These are phyloP conservation scores for Ectobius pallidus DNA, from an alignment of 2,888 invertebrate species.

Conservation along the genomic window DNA sequence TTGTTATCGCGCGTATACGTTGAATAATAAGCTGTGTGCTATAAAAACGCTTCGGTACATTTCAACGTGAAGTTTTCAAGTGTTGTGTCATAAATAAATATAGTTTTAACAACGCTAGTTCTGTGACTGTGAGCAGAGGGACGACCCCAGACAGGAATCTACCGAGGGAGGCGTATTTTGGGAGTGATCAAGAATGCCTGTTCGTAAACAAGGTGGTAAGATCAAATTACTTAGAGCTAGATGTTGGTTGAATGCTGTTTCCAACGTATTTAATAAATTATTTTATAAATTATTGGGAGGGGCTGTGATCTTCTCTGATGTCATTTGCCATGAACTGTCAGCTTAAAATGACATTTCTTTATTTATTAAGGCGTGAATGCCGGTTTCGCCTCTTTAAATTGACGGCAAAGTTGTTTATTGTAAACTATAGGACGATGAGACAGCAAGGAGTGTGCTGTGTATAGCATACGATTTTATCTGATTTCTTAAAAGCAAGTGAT, in stretches of 20 bases:
- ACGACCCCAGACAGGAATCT: constrained; percentile 8
- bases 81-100: constrained; percentile 36
- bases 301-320: constrained; percentile 28
- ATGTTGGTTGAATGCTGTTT: constrained; percentile 39
- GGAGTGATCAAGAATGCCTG: constrained; percentile 63
- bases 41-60: constrained; percentile 4
- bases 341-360: constrained; percentile 28
- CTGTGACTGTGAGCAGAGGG: constrained; percentile 4
- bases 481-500: too few species aligned
- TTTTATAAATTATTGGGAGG: constrained; percentile 33
- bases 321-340: constrained; percentile 33
- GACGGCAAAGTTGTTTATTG: too few species aligned
- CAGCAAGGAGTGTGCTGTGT: too few species aligned
- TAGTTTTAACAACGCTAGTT: constrained; percentile 29
- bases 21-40: constrained; percentile 3
- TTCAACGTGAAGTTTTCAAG: constrained; percentile 19
- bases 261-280: constrained; percentile 7
- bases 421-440: too few species aligned
- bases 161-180: constrained; percentile 19
- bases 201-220: constrained; percentile 75
- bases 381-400: too few species aligned
- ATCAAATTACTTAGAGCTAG: constrained; percentile 49
- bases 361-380: too few species aligned
- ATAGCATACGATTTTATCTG: too few species aligned
- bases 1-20: constrained; percentile 1